These are phyloP conservation scores for Athrips mouffetella DNA, from an alignment of 2,888 invertebrate genomes.

Conservation along the genomic window DNA sequence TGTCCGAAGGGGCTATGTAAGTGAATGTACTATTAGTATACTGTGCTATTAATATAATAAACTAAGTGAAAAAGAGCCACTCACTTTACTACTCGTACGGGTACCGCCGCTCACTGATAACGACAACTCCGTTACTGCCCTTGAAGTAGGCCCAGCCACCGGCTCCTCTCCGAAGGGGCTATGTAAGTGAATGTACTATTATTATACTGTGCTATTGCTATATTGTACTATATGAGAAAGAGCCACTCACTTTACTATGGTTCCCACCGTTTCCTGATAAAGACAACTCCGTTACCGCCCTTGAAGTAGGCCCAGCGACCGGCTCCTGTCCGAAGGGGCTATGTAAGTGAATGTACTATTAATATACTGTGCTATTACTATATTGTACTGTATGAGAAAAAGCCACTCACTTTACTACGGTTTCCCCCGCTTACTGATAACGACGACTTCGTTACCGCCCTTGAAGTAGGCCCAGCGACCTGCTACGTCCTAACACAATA, in stretches of 20 bases:
- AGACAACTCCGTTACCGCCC: conserved; percentile 82
- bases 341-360: conserved; percentile 76
- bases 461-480: conserved; percentile 91
- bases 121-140: conserved; percentile 82
- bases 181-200: conserved; percentile 76
- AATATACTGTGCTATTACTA: neutral
- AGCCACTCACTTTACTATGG: conserved; percentile 88
- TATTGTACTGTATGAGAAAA: too few relatives aligned
- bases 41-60: neutral
- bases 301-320: conserved; percentile 91
- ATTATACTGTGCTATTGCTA: neutral
- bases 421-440: conserved; percentile 82
- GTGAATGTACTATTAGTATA: too few relatives aligned
- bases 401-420: conserved; percentile 83
- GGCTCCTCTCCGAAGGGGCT: conserved; percentile 91
- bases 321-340: conserved; percentile 91
- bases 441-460: conserved; percentile 82
- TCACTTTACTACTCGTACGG: conserved; percentile 88
- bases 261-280: conserved; percentile 82
- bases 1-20: too few relatives aligned
- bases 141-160: conserved; percentile 91
- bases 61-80: conserved; percentile 81
- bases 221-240: too few relatives aligned
- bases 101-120: conserved; percentile 82
- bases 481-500: conserved; percentile 92